Conservation (phyloP, 1,140 invertebrate genomes). For the Neodiprion lecontei region DNA sequence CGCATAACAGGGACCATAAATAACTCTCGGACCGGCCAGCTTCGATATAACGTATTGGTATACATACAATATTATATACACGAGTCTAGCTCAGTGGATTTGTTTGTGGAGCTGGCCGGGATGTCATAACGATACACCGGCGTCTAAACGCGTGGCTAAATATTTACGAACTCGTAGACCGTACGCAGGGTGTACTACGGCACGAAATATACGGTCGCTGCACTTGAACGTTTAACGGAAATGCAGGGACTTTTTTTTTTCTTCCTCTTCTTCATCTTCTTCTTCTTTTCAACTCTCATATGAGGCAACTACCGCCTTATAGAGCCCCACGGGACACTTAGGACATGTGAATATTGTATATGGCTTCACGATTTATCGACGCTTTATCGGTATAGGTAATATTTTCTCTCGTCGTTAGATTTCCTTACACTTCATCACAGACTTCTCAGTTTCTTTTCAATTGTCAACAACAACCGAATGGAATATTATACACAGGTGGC, state of each 20-base stretch:
- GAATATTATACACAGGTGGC: too few species aligned
- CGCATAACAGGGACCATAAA: background rate
- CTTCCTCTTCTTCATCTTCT: too few species aligned
- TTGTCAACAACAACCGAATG: background rate
- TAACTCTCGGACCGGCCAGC: background rate
- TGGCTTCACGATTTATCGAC: slow-evolving; percentile 5
- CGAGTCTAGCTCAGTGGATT: slow-evolving; percentile 1
- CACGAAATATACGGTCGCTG: background rate
- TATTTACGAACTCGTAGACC: background rate
- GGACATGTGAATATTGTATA: background rate
- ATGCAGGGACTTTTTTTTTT: background rate
- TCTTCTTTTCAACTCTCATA: too few species aligned
- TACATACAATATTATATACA: background rate
- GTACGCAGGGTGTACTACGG: background rate
- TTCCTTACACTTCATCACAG: background rate
- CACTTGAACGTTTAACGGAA: background rate
- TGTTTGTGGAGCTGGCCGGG: slow-evolving; percentile 6
- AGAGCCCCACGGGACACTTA: background rate
- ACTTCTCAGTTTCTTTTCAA: background rate
- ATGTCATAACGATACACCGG: slow-evolving; percentile 7
- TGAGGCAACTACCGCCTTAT: background rate
- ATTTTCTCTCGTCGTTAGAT: background rate
- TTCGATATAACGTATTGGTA: background rate
- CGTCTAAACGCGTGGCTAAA: slow-evolving; percentile 1
- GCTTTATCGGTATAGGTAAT: background rate